phyloP scores from a whole-genome alignment of 2,797 vertebrate species.

The Pantherophis alleghaniensis region DNA sequence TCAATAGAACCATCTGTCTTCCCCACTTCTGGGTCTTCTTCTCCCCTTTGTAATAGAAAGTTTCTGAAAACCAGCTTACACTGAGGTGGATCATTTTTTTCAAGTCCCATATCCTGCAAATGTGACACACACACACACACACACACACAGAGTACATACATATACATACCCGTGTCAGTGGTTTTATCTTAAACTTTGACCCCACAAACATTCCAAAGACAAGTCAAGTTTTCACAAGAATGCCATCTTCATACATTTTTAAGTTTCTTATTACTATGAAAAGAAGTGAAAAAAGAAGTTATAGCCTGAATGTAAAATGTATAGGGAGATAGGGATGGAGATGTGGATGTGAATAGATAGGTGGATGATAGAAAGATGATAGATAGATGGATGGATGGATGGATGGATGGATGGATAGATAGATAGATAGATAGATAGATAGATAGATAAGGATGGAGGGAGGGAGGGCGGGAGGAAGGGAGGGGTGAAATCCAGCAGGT shows the following conservation, averaged over 20 bases:
- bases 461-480: too few relatives aligned
- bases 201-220: background rate
- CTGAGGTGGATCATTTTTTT: background rate
- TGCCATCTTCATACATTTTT: conserved; percentile 7
- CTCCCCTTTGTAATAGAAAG: background rate
- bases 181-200: background rate
- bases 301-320: conserved; percentile 19
- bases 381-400: background rate
- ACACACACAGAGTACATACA: background rate
- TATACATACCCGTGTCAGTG: background rate
- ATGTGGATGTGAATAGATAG: too few relatives aligned
- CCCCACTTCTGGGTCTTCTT: background rate
- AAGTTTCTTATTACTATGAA: conserved; percentile 1
- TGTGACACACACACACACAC: background rate
- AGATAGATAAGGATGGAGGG: background rate
- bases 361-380: background rate
- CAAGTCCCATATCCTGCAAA: background rate
- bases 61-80: background rate
- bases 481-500: background rate
- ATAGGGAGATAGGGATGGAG: too few relatives aligned
- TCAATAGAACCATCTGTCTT: background rate
- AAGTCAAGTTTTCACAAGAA: background rate
- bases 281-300: background rate
- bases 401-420: too few relatives aligned
- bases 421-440: background rate